A percentile compares a stretch with the other conserved stretches of the same genome.
These are phyloP conservation scores for Matsumyia berberina DNA, from an alignment of 2,888 invertebrate species.

Conservation along the genomic window DNA sequence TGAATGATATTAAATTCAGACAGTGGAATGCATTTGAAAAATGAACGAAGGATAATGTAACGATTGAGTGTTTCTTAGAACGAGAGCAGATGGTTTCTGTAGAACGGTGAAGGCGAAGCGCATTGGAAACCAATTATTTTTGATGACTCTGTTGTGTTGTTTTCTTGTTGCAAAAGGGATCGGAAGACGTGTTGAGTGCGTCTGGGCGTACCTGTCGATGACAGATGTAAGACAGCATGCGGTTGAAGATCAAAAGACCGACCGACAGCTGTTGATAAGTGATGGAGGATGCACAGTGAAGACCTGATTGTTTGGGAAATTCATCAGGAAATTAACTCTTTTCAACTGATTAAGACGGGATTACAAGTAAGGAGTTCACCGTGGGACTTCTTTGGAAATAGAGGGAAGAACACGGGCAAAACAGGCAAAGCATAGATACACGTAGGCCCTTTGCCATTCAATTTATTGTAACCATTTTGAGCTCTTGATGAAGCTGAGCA, in stretches of 20 bases:
- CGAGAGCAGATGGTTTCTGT: constrained; percentile 34
- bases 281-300: not conserved
- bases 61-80: constrained; percentile 44
- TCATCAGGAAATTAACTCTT: not conserved
- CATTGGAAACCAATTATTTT: constrained; percentile 43
- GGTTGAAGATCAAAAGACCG: constrained; percentile 25
- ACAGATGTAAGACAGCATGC: constrained; percentile 5
- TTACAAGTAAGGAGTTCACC: not conserved
- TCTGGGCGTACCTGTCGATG: constrained; percentile 15
- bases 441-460: too few relatives aligned
- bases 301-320: not conserved
- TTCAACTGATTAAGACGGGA: not conserved
- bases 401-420: not conserved
- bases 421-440: too few relatives aligned
- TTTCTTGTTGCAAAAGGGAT: constrained; percentile 33
- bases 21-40: constrained; percentile 12
- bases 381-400: constrained; percentile 2
- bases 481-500: too few relatives aligned
- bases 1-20: constrained; percentile 45
- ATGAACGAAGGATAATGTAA: constrained; percentile 9
- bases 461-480: too few relatives aligned
- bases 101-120: not conserved
- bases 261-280: constrained; percentile 15
- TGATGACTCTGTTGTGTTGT: constrained; percentile 35
- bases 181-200: constrained; percentile 25